Conservation (phyloP, 2,888 invertebrate species). For the Sericinus montela region DNA sequence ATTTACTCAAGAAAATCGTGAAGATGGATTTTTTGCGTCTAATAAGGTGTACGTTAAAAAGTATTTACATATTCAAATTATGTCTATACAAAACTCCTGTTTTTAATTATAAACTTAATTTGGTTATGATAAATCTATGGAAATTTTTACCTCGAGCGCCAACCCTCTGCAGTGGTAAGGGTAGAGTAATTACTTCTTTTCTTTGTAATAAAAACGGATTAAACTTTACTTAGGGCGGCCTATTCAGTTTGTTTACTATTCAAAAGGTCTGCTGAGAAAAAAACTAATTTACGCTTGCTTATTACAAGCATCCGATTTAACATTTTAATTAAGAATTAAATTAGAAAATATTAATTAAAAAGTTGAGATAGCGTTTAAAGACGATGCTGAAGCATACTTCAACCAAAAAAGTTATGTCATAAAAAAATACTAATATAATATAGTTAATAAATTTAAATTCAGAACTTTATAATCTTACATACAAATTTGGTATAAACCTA, state of each 20-base stretch:
- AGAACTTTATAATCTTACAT: no score
- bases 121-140: slow-evolving; percentile 80
- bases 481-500: no score
- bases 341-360: slow-evolving; percentile 24
- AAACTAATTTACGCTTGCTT: slow-evolving; percentile 67
- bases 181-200: slow-evolving; percentile 79
- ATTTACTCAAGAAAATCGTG: slow-evolving; percentile 23
- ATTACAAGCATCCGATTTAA: slow-evolving; percentile 49
- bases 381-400: not conserved
- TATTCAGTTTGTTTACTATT: slow-evolving; percentile 78
- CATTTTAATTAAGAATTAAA: slow-evolving; percentile 54
- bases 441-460: no score
- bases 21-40: slow-evolving; percentile 26
- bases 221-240: slow-evolving; percentile 78
- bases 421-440: not conserved
- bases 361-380: slow-evolving; percentile 8
- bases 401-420: not conserved
- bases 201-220: slow-evolving; percentile 80
- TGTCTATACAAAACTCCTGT: slow-evolving; percentile 76
- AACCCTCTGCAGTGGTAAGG: slow-evolving; percentile 74
- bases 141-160: slow-evolving; percentile 75
- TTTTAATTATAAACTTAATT: slow-evolving; percentile 80
- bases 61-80: slow-evolving; percentile 76
- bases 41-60: slow-evolving; percentile 51
- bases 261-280: slow-evolving; percentile 67